Base-by-base conservation (phyloP, 2,797 vertebrate species). In the Spinus olivaceus region DNA sequence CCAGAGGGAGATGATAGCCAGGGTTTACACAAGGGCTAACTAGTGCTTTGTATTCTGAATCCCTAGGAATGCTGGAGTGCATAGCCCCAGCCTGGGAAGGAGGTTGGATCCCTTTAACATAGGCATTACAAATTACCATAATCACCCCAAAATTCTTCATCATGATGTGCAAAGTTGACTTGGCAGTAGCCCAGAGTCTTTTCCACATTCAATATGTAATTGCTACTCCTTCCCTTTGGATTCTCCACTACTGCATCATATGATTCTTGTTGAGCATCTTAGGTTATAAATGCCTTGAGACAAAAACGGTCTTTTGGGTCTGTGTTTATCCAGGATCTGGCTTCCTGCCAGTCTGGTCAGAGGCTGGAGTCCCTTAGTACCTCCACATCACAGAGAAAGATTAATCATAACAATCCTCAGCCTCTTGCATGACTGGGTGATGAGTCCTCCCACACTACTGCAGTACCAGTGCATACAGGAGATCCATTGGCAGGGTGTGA, bases 331-430 rank as follows among this genome's bases (percentile, higher is more conserved):
- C 53, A 16, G 33, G 30, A 35, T 59, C 46, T 80, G 60, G 74
- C 70, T 94, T 91, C 86, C 70, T 92, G 81, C 81, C 81, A 69
- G 70, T 56, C 90, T 93, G 88, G 39, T 72, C 46, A 51, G 82
- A 76, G 53, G 35, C 63, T 86, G 6, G 53, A 86, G 22, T 71
- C 71, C 49, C 44, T 88, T 46, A 53, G 51, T 53, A 63, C 56
- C 50, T 70, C 56, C 60, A 60, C 74, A 89, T 73, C 57, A 80
- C 46, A 88, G 59, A 80, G 64, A 42, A 70, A 46, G 30, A 85
- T 81, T 90, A 85, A 80, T 93, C 63, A 82, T 73, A 90, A 53
- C 70, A 79, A 54, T 70, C 33, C 37, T 81, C 44, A 76, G 24
- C 70, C 71, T 85, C 60, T 42, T 41, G 46, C 65, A 44, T 83